Conservation (phyloP, 2,888 invertebrate species). For the Noctua pronuba region DNA sequence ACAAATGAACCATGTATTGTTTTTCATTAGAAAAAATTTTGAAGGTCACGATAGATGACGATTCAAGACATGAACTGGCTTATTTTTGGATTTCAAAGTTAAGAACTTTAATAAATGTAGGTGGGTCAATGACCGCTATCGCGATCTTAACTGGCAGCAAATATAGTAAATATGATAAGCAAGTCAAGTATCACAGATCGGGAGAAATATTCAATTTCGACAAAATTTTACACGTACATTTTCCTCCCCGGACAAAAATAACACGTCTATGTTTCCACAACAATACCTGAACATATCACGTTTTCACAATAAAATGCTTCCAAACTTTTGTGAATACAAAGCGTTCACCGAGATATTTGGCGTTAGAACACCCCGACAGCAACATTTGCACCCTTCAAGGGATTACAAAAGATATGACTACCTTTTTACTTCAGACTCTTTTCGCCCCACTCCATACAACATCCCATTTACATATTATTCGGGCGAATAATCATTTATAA, state of each 20-base stretch:
- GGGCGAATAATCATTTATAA: constrained; percentile 65
- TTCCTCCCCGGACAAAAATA: not conserved
- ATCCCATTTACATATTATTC: constrained; percentile 65
- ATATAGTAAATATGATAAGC: not conserved
- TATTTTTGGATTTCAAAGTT: no score
- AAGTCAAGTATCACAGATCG: not conserved
- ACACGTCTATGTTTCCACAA: constrained; percentile 45
- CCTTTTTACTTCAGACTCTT: constrained; percentile 46
- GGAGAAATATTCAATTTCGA: constrained; percentile 6
- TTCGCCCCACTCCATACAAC: constrained; percentile 23
- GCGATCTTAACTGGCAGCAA: no score
- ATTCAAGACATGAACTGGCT: no score
- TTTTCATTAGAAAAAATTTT: no score
- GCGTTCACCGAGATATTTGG: constrained; percentile 60
- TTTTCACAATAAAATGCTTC: constrained; percentile 65
- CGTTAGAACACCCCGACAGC: constrained; percentile 49
- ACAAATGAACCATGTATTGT: no score
- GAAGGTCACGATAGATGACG: no score
- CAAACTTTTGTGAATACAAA: constrained; percentile 65
- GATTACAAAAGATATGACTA: constrained; percentile 66
- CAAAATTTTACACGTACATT: not conserved
- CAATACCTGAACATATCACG: constrained; percentile 56
- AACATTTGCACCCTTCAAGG: constrained; percentile 56
- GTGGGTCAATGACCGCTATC: no score
- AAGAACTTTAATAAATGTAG: no score